Percentiles rank a stretch among this genome's conserved stretches.
phyloP scores from a whole-genome alignment of 2,113 vertebrate species.

The Acinonyx jubatus region DNA sequence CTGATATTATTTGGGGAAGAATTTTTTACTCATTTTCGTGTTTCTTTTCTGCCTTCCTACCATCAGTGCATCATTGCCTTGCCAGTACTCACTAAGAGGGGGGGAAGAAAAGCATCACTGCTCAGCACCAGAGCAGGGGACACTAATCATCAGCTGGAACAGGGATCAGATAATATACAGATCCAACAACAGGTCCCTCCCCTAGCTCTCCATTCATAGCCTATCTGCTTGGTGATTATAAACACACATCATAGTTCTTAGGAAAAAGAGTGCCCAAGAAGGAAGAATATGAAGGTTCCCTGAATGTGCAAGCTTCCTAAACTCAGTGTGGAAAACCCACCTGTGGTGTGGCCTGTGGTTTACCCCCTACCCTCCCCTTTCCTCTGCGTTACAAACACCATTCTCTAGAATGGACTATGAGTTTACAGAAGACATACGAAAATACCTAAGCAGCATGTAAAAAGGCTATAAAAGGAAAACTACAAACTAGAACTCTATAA shows the following conservation, averaged over 20 bases:
- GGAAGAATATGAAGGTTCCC: not conserved
- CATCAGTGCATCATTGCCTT: not conserved
- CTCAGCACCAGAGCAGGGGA: not conserved
- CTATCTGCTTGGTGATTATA: not conserved
- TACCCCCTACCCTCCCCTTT: accelerated
- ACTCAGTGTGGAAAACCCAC: not conserved
- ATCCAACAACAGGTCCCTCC: no score
- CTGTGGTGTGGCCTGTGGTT: not conserved
- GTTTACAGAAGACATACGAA: not conserved
- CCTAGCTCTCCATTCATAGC: not conserved
- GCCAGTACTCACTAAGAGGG: not conserved
- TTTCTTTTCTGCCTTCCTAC: not conserved
- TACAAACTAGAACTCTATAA: not conserved
- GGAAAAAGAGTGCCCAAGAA: not conserved
- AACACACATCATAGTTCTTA: not conserved
- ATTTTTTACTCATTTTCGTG: not conserved
- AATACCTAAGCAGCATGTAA: not conserved
- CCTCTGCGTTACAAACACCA: accelerated
- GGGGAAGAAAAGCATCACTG: not conserved
- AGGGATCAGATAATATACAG: not conserved
- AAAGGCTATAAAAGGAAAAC: not conserved
- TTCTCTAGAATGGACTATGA: no score
- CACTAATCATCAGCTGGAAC: not conserved
- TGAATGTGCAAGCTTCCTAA: not conserved
- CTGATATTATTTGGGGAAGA: not conserved